Base-by-base conservation (phyloP, 2,113 vertebrate species). In the Pogona vitticeps region DNA sequence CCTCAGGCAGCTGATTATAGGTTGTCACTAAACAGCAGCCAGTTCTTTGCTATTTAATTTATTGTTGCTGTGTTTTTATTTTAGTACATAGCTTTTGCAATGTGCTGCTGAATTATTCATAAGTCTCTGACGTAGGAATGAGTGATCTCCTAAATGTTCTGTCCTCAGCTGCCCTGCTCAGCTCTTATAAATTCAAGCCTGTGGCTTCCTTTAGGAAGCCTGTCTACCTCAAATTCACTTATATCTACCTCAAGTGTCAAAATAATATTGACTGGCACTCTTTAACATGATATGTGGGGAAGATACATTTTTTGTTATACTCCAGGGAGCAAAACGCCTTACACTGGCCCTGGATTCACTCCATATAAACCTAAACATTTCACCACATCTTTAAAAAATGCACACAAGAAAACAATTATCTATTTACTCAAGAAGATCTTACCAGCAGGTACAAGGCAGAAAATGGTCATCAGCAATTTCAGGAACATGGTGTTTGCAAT, bases 391-490 rank as follows among this genome's bases (percentile, higher is more conserved):
- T 86, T 3, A 46, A 73, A 38, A 78, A 46, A 18, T 15, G 36
- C 28, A n/a, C 52, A 36, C 46, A 52, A 5, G 10, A 52, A 52
- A 52, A 10, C 5, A 52, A 52, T 52, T 52, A 17, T 79, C 0
- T 84, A 59, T 18, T 31, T 31, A 61, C 31, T 40, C 59, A 46
- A 28, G n/a, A n/a, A n/a, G 28, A 33, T 42, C 77, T 86, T 86
- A 86, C 77, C 85, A 20, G 77, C 40, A 63, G 85, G 63, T 17
- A 63, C 38, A 28, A 81, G 23, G 38, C 52, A 81, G 58, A 81
- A 63, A 28, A 86, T 6, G 38, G 58, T 70, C 21, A 58, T 10
- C 38, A 82, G 38, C 6, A 87, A 31, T 33, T 28, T 56, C 5
- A 20, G 23, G 40, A 79, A 80, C 21, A 42, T 63, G 77, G 40